Evolutionary conservation across 1,140 invertebrate species (phyloP), one percentile per base, ranked within the genome.

Genomic region (Nomia melanderi): DNA sequence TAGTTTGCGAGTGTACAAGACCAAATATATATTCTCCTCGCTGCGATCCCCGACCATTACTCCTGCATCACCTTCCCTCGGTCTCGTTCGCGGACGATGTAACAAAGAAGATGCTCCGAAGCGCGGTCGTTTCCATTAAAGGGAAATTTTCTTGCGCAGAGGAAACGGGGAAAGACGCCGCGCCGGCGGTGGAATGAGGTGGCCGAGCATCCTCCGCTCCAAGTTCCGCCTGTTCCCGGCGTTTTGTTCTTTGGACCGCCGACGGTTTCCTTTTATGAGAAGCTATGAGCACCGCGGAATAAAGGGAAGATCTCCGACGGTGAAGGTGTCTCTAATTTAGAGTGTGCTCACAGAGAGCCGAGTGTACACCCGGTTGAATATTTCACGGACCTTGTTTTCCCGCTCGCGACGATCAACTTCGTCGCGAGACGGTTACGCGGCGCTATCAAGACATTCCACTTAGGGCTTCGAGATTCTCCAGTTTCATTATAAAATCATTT

Each of bases 21-120:
- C 39, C 33, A 60, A 76, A 76, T 17, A 53, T n/a, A n/a, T 59
- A 59, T 69, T 50, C 5, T 36, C 29, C 31, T 36, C 31, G 57
- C 17, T 60, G 57, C 57, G 20, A 60, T 36, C 57, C 57, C 7
- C 57, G 31, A 36, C 57, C 57, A 60, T 60, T 60, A 60, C 31
- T 60, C 57, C 31, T 36, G 57, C 57, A 20, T 60, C 57, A 23
- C 8, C 57, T 36, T 36, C 20, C 41, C 17, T 23, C 57, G n/a
- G 57, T 60, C 29, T 36, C 36, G 20, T 31, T 23, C 57, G 57
- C 33, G 57, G 57, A n/a, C 57, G 57, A 33, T 50, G 57, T 12
- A 50, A 72, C 69, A 63, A 63, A 72, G 23, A 23, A 44, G 8
- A 20, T 27, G 41, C n/a, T 63, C 7, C 3, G 41, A 50, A 62